Evolutionary conservation across 2,888 invertebrate genomes (phyloP), one percentile per base, ranked within the genome.

Genomic region (Sipunculus nudus): DNA sequence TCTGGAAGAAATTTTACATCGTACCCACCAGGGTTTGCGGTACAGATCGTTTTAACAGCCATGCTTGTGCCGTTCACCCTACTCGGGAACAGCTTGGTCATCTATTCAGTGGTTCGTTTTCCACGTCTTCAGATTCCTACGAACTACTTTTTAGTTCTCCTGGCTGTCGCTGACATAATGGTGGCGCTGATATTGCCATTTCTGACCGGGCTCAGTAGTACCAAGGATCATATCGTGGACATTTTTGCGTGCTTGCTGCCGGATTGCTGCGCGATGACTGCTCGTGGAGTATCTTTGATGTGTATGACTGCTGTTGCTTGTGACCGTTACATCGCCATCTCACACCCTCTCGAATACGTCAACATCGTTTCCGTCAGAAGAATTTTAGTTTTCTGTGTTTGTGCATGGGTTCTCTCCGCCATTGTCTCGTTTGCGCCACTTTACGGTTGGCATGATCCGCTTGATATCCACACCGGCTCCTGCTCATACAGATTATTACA

Each of bases 301-400:
- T 87, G 88, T 47, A 86, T 88, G 73, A 87, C 88, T 0, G 88
- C 88, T 25, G 88, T 89, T 53, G 88, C 89, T 1, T 86, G 88
- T 31, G 89, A 89, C 74, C 80, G 89, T 52, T 86, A 88, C 70
- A 88, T 88, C 1, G 88, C 88, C 2, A 83, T 89, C 25, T 87
- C 88, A 2, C 86, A 88, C 61, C 89, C 89, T 0, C 81, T 89
- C 48, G 82, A 88, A 52, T 89, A 89, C 79, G 88, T 88, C 73
- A 70, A 88, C 76, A 85, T 89, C 63, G 88, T 89, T 66, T 89
- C 89, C 1, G 87, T 87, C 75, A 85, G 87, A 52, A 87, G 87
- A 61, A 87, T 88, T 54, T 86, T 87, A 68, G 80, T 87, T 60
- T 87, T 88, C 74, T 87, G 89, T 43, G 81, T 85, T 10, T 84